Evolutionary conservation across 2,113 vertebrate genomes (phyloP), one percentile per base, ranked within the genome.

Genomic region (Brienomyrus brachyistius): DNA sequence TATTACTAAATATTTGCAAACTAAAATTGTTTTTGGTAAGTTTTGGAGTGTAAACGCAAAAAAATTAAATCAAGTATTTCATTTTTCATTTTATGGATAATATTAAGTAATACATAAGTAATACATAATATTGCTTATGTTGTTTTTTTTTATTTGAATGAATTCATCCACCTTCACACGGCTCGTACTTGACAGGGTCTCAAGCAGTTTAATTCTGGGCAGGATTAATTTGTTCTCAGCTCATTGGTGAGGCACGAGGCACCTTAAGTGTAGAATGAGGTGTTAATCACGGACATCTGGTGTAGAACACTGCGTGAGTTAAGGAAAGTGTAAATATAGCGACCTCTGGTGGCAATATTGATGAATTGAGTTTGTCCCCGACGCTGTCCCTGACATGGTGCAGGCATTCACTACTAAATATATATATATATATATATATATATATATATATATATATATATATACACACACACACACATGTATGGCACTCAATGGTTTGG

Each of bases 281-380:
- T 89, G 77, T 82, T 62, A 89, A 89, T 89, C 52, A 62, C 43
- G 80, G 80, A 59, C 74, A 80, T 89, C 88, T 83, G 88, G 74
- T 77, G 88, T n/a, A 31, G n/a, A 51, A 23, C 47, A 0, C 62
- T 3, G 56, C n/a, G 51, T 23, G 88, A 89, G 66, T 19, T 80
- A 40, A 19, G 31, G 51, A 84, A 51, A 23, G 52, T 84, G 77
- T 59, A 54, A 85, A 47, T 59, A 54, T 54, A 85, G 52, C 89
- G 89, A 56, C 77, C 51, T 84, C 80, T 59, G 77, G 50, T 85
- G 89, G 74, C 19, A 54, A 1, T 23, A 54, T 89, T 47, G 40
- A 82, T 31, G 40, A 54, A 13, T 47, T 47, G 19, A 11, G 8
- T 47, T n/a, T 10, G 45, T 10, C 35, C 8, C 80, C 23, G 80